A percentile compares a stretch with the other conserved stretches of the same genome.
These are phyloP conservation scores for Tachycineta bicolor DNA, from an alignment of 2,113 vertebrate species.

Conservation along the genomic window DNA sequence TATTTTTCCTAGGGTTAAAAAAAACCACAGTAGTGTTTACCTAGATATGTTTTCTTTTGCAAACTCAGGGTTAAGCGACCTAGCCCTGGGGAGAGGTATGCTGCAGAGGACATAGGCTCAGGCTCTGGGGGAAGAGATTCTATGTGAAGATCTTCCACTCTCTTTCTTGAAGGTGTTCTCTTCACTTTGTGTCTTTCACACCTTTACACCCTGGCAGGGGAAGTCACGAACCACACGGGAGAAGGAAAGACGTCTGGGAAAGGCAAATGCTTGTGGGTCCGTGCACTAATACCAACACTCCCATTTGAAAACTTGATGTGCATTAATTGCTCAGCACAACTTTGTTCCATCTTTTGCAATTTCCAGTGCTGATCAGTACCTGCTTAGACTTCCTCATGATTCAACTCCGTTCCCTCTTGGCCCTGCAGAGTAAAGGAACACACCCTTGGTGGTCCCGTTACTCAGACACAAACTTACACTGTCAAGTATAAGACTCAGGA, in stretches of 20 bases:
- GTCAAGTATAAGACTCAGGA: neutral
- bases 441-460: neutral
- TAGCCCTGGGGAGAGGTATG: neutral
- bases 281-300: neutral
- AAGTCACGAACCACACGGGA: accelerated
- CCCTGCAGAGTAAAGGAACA: neutral
- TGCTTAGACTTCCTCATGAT: neutral
- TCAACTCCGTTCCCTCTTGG: accelerated
- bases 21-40: neutral
- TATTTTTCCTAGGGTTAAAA: neutral
- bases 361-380: neutral
- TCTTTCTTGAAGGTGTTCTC: neutral
- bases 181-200: neutral
- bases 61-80: neutral
- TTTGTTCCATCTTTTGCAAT: neutral
- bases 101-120: neutral
- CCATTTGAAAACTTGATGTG: neutral
- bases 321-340: neutral
- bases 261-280: neutral
- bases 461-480: neutral
- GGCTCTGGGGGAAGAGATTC: neutral
- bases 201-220: neutral
- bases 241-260: neutral
- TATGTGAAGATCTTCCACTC: neutral
- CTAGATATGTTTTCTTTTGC: neutral